Percentiles rank a stretch among this genome's conserved stretches.
phyloP scores from a whole-genome alignment of 2,888 invertebrate genomes.

The Octonoba sinensis region DNA sequence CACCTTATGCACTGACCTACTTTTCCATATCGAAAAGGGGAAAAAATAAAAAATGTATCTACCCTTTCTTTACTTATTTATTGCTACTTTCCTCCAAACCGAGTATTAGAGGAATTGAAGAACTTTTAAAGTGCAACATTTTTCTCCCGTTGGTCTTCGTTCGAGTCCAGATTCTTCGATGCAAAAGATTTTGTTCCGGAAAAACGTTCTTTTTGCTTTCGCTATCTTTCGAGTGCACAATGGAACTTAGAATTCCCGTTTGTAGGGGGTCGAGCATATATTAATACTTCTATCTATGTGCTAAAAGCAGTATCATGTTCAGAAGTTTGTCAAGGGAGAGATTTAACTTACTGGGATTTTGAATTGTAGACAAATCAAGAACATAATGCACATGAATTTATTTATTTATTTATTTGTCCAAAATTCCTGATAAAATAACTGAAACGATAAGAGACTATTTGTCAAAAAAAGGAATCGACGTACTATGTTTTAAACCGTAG shows the following conservation, averaged over 20 bases:
- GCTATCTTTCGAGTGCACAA: constrained; percentile 18
- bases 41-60: constrained; percentile 8
- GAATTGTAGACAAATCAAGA: no score
- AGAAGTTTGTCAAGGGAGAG: no score
- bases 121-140: constrained; percentile 54
- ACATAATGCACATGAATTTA: no score
- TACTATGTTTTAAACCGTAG: no score
- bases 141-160: constrained; percentile 34
- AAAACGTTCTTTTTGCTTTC: constrained; percentile 33
- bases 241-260: not conserved
- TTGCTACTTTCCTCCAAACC: constrained; percentile 2
- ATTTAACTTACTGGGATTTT: no score
- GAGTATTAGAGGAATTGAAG: constrained; percentile 54
- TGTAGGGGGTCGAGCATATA: no score
- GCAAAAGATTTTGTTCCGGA: constrained; percentile 32
- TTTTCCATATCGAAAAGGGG: constrained; percentile 21
- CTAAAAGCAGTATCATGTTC: no score
- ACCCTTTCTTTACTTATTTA: constrained; percentile 2
- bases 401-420: no score
- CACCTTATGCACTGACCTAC: constrained; percentile 24
- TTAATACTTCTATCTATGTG: no score
- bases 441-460: no score
- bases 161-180: constrained; percentile 4
- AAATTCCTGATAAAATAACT: no score
- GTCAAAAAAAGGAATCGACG: no score